These are phyloP conservation scores for Dunckerocampus dactyliophorus DNA, from an alignment of 2,113 vertebrate genomes.

Conservation along the genomic window DNA sequence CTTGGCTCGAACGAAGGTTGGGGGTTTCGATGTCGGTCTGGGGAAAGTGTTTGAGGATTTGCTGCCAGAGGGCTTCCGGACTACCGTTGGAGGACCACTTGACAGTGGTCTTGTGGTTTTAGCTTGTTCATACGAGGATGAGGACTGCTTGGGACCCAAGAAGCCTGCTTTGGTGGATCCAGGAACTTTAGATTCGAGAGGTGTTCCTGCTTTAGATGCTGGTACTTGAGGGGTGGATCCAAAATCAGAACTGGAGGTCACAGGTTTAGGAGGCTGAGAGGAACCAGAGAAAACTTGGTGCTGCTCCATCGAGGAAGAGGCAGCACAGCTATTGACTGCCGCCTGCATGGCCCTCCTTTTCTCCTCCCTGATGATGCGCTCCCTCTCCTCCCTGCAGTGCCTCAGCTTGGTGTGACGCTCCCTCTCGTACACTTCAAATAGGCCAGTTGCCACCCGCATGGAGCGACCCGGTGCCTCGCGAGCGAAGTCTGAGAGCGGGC, in stretches of 20 bases:
- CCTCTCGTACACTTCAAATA: constrained; percentile 89
- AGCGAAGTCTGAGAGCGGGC: constrained; percentile 83
- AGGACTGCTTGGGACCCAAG: constrained; percentile 18
- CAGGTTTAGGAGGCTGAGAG: constrained; percentile 39
- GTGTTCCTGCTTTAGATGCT: constrained; percentile 37
- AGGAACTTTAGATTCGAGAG: constrained; percentile 37
- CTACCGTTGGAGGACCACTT: constrained; percentile 52
- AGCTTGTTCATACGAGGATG: constrained; percentile 23
- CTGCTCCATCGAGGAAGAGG: constrained; percentile 64
- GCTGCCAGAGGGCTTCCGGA: constrained; percentile 33
- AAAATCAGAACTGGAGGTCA: constrained; percentile 48
- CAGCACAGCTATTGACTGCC: constrained; percentile 59
- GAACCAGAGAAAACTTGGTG: constrained; percentile 27
- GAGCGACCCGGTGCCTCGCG: constrained; percentile 87
- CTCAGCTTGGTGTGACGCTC: constrained; percentile 86
- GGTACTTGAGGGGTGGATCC: constrained; percentile 18
- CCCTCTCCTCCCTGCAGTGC: constrained; percentile 88
- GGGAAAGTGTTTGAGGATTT: constrained; percentile 72
- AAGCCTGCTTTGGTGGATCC: constrained; percentile 39
- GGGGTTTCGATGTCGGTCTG: constrained; percentile 60
- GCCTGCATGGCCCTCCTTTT: constrained; percentile 83
- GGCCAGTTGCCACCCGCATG: constrained; percentile 87
- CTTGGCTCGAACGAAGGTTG: constrained; percentile 65
- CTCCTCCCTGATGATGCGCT: constrained; percentile 89
- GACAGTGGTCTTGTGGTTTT: constrained; percentile 35